Base-by-base conservation (phyloP, 2,888 invertebrate genomes). In the Papilio demoleus region DNA sequence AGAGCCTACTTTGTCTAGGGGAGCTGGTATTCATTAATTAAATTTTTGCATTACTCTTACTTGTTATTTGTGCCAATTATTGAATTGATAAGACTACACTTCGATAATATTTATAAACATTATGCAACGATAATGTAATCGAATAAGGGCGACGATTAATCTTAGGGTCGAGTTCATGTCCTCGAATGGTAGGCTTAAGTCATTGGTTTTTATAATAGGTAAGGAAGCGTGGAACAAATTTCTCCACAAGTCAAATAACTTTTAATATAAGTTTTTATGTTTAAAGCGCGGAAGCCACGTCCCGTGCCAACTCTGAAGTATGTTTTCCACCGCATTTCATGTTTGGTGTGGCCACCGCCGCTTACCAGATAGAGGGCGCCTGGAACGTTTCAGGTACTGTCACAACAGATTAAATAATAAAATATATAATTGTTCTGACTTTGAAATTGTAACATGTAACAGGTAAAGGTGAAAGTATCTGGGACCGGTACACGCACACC, bases 391-490 rank as follows among this genome's bases (percentile, higher is more conserved):
- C 92, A 79, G 93, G 94, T 93, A 75, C 36, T 40, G 4, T 42
- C 11, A 4, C 22, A 22, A 11, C 8, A 12, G 22, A 11, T 11
- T 22, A 45, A 31, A 24, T 19, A 19, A 22, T 0, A 22, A 24
- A 14, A 22, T 22, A 14, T 2, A 22, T 22, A 3, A 40, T 0
- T 24, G 14, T 40, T 6, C n/a, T 24, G 4, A n/a, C 4, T 17
- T 19, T 19, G n/a, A 17, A 9, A 8, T 53, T 17, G 38, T 47
- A 19, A 27, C 34, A 14, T 22, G 17, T 6, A 12, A 4, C 74
- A 94, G 95, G 93, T 12, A 95, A 95, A 86, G 93, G 94, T 1
- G 93, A 94, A 75, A 94, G 93, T 76, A 94, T 95, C 24, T 96
- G 96, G 96, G 96, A 96, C 81, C 88, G 87, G 9, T 94, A 94